Percentiles rank a stretch among this genome's conserved stretches.
Conservation (phyloP, 2,888 invertebrate species). For the Philereme transversata region DNA sequence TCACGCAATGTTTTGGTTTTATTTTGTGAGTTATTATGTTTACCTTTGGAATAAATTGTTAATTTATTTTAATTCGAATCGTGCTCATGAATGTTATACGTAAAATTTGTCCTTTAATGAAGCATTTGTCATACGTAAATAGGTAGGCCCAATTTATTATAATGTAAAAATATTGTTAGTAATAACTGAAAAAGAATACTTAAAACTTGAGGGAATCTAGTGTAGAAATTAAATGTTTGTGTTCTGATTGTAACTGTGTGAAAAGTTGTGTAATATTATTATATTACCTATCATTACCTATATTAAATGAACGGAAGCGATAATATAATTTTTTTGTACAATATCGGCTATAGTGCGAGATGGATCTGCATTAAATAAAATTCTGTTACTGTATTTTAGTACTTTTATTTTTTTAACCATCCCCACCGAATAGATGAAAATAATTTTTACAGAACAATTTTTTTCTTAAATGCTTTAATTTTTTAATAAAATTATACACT, state of each 20-base stretch:
- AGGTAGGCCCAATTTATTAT: constrained; percentile 83
- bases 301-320: constrained; percentile 69
- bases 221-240: constrained; percentile 78
- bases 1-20: constrained; percentile 56
- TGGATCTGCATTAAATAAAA: constrained; percentile 83
- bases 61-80: constrained; percentile 70
- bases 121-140: constrained; percentile 82
- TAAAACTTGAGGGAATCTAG: constrained; percentile 75
- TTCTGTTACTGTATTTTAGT: constrained; percentile 78
- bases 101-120: constrained; percentile 72
- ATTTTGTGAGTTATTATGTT: constrained; percentile 57
- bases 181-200: constrained; percentile 74
- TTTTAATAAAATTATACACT: too few relatives aligned
- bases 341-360: constrained; percentile 81
- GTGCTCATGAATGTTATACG: constrained; percentile 78
- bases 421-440: not conserved
- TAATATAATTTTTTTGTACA: constrained; percentile 82
- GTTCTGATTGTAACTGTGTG: constrained; percentile 81
- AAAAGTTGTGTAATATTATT: constrained; percentile 76
- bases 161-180: constrained; percentile 78
- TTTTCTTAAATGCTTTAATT: too few relatives aligned
- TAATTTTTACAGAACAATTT: too few relatives aligned
- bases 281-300: constrained; percentile 67
- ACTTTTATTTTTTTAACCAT: constrained; percentile 51
- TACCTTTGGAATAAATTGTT: constrained; percentile 57